phyloP scores from a whole-genome alignment of 2,797 vertebrate species.

The Octomys mimax region DNA sequence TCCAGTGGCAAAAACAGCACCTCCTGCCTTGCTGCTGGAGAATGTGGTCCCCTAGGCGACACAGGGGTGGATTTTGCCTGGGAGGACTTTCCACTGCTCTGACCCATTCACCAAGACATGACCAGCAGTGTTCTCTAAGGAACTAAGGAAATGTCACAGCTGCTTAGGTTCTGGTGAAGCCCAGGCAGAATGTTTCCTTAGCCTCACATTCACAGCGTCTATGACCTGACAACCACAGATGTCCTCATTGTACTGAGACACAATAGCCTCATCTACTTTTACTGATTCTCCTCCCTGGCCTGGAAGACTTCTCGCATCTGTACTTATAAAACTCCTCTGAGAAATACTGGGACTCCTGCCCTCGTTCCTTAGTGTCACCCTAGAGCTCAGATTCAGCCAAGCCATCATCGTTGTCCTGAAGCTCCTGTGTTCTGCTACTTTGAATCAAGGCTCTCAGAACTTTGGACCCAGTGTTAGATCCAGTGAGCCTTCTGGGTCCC shows the following conservation, averaged over 20 bases:
- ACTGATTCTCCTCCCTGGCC: neutral
- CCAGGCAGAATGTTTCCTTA: neutral
- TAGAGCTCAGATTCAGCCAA: neutral
- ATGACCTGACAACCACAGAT: neutral
- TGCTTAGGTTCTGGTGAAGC: neutral
- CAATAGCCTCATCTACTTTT: neutral
- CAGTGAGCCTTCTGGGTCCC: neutral
- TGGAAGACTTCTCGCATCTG: neutral
- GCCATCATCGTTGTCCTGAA: neutral
- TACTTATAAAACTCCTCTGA: neutral
- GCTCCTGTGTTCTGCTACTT: neutral
- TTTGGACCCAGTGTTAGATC: neutral
- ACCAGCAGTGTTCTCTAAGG: neutral
- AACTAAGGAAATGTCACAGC: slow-evolving; percentile 5
- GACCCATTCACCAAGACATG: neutral
- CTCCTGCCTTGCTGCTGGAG: neutral
- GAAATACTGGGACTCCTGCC: neutral
- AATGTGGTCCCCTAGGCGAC: too few species aligned
- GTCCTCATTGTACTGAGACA: neutral
- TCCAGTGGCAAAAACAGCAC: neutral
- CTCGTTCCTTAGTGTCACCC: neutral
- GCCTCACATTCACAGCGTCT: neutral
- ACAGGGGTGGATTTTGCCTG: neutral
- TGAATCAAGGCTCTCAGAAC: neutral
- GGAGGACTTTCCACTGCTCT: neutral